Percentiles rank a stretch among this genome's conserved stretches.
These are phyloP conservation scores for Agrotis segetum DNA, from an alignment of 2,888 invertebrate genomes.

Conservation along the genomic window DNA sequence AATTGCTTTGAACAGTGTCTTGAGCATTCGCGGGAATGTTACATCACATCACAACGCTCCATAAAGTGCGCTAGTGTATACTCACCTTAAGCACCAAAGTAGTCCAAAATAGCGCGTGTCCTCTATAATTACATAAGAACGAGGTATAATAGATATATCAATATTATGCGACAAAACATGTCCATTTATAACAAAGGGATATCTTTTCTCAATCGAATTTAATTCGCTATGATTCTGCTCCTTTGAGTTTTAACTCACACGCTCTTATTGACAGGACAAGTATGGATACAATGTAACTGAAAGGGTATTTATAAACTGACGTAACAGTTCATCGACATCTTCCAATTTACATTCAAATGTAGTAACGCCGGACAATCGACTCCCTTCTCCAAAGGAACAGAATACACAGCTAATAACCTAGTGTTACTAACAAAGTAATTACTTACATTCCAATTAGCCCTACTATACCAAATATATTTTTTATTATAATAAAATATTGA, in stretches of 20 bases:
- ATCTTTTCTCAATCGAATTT: conserved; percentile 46
- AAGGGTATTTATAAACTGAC: not conserved
- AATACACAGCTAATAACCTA: conserved; percentile 46
- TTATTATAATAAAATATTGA: conserved; percentile 87
- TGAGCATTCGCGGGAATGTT: not conserved
- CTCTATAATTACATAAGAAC: conserved; percentile 47
- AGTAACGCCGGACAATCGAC: not conserved
- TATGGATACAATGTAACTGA: conserved; percentile 6
- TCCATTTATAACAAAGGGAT: conserved; percentile 46
- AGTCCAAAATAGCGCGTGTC: conserved; percentile 66
- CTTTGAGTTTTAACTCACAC: conserved; percentile 3
- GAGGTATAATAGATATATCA: conserved; percentile 38
- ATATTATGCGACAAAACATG: conserved; percentile 31
- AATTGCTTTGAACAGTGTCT: not conserved
- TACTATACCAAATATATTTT: conserved; percentile 79
- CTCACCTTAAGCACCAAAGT: conserved; percentile 79
- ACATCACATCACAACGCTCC: not conserved
- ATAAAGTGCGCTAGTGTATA: conserved; percentile 12
- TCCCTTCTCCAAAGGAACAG: conserved; percentile 35
- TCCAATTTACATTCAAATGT: conserved; percentile 4
- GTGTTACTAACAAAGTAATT: conserved; percentile 43
- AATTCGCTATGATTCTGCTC: conserved; percentile 28
- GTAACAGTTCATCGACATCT: conserved; percentile 8
- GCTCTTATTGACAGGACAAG: not conserved
- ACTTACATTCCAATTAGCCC: conserved; percentile 68